Evolutionary conservation across 2,797 vertebrate species (phyloP), one percentile per base, ranked within the genome.

Genomic region (Coregonus suidteri): DNA sequence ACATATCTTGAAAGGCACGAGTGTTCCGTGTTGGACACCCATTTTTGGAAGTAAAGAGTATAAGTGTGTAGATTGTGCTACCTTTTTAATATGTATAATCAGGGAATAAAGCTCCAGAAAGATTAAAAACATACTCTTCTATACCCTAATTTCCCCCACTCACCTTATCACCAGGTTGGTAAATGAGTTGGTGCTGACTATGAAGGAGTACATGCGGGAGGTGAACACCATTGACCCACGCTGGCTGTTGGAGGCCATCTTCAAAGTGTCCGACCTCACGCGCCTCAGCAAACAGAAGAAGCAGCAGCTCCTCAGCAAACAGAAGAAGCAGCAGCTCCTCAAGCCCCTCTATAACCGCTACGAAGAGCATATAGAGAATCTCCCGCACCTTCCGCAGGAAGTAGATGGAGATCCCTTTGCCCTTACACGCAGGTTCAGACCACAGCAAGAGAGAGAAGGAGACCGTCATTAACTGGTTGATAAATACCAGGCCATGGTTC

Each of bases 191-290:
- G 97, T 99, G 81, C 91, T 99, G 84, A 99, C 98, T 79, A 99
- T 98, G 16, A 99, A 99, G 87, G 98, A 99, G 35, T 99, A 99
- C 85, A 99, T 99, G 98, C 93, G 98, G 0, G 98, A 99, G 83
- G 97, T 99, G 87, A 99, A 98, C 0, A 99, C 98, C 72, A 99
- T 99, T 0, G 98, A 99, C 81, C 97, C 98, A 0, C 96, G 97
- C 79, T 99, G 98, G 98, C 95, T 99, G 81, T 97, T 99, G 78
- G 82, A 95, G 0, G 96, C 96, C 64, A 99, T 99, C 93, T 97
- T 96, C 90, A 97, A 96, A 87, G 95, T 97, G 53, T 96, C 96
- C 0, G 95, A 97, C 59, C 96, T 96, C 0, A 97, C 96, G 56
- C 95, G 96, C 70, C 92, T 97, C 78, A 96, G 96, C 94, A 96